A percentile compares a stretch with the other conserved stretches of the same genome.
phyloP scores from a whole-genome alignment of 1,140 invertebrate genomes.

The Drosophila melanogaster region Release_6_plus_ISO1_MT NT_033777.3:4461501-4462000 shows the following conservation, averaged over 20 bases:
- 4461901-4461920: conserved; percentile 20
- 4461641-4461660: conserved; percentile 18
- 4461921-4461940: conserved; percentile 68
- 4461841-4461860: conserved; percentile 57
- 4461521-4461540: conserved; percentile 74
- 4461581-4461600: conserved; percentile 41
- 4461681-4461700: conserved; percentile 1
- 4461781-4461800: conserved; percentile 46
- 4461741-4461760: conserved; percentile 58
- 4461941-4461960: conserved; percentile 17
- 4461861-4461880: conserved; percentile 6
- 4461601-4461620: conserved; percentile 71
- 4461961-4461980: conserved; percentile 17
- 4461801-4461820: conserved; percentile 42
- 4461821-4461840: conserved; percentile 72
- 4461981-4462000: conserved; percentile 8
- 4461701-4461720: conserved; percentile 20
- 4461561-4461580: conserved; percentile 34
- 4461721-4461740: conserved; percentile 16
- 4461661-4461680: conserved; percentile 1
- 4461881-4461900: conserved; percentile 12
- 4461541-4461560: conserved; percentile 70
- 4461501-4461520: conserved; percentile 39
- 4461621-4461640: conserved; percentile 34
- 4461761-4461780: conserved; percentile 50